Evolutionary conservation across 2,797 vertebrate genomes (phyloP), one percentile per base, ranked within the genome.

Genomic region (Podarcis siculus): DNA sequence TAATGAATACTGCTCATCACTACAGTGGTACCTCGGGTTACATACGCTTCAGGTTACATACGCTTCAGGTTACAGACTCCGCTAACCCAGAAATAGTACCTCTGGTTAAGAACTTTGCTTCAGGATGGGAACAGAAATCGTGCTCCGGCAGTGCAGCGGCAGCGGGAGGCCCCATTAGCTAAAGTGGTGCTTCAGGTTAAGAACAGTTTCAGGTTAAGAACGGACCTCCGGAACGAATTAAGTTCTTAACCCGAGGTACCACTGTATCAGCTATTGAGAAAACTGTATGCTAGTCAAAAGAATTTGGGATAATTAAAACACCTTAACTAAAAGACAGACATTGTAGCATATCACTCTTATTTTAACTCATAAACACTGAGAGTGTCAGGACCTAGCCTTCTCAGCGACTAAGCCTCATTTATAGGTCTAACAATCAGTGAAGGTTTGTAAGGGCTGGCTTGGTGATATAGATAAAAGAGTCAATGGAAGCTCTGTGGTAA

Each of bases 401-500:
- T 95, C 84, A 87, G 89, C 0, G 0, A 55, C 87, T 95, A 92
- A 93, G 82, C 90, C 79, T 92, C 87, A 87, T 95, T 89, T 94
- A 93, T 86, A 87, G 55, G 86, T 96, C 66, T 91, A 37, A 75
- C 80, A 86, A 17, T 81, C 91, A 81, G 79, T 86, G 77, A 89
- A 91, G 83, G 86, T 89, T 93, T 93, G 89, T 87, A 94, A 95
- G 95, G 92, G 82, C 86, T 25, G 37, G 84, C 93, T 85, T n/a
- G 32, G 82, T 17, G 45, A 91, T 88, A 10, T 1, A 86, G 91
- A 95, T 94, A 91, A 96, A 95, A 95, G 83, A 58, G 21, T 8
- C 39, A 85, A 81, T 82, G 85, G 86, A 83, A 92, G 82, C 93
- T 90, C 88, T 89, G 92, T 77, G 71, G 75, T 94, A 93, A 95